phyloP scores from a whole-genome alignment of 2,888 invertebrate genomes.

The Apomyelois bistriatella region DNA sequence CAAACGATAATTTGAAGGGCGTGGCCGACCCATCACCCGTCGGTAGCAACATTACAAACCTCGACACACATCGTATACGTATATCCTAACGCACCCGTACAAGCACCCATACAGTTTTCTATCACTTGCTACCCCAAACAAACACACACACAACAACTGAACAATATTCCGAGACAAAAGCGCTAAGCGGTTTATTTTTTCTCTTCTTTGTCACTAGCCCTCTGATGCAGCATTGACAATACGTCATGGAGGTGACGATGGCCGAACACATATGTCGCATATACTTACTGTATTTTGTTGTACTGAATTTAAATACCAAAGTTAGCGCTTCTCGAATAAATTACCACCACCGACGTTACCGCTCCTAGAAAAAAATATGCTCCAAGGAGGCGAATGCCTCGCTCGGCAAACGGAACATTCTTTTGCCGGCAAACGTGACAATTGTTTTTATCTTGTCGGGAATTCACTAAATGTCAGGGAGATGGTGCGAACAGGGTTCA shows the following conservation, averaged over 20 bases:
- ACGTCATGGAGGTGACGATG: slow-evolving; percentile 41
- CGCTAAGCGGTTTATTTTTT: slow-evolving; percentile 73
- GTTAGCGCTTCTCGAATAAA: slow-evolving; percentile 32
- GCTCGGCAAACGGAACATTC: slow-evolving; percentile 40
- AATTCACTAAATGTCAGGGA: slow-evolving; percentile 62
- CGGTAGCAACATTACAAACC: slow-evolving; percentile 56
- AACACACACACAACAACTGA: slow-evolving; percentile 32
- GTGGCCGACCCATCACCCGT: slow-evolving; percentile 58
- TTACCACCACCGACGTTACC: slow-evolving; percentile 25
- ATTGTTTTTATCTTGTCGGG: slow-evolving; percentile 51
- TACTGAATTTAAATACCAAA: slow-evolving; percentile 36
- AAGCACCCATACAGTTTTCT: slow-evolving; percentile 23
- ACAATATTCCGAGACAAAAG: slow-evolving; percentile 54
- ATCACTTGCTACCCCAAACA: slow-evolving; percentile 49
- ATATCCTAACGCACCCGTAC: slow-evolving; percentile 35
- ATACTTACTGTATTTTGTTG: slow-evolving; percentile 28
- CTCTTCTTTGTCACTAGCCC: slow-evolving; percentile 57
- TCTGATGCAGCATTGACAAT: slow-evolving; percentile 32
- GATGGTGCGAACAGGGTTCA: slow-evolving; percentile 60
- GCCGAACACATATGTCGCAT: slow-evolving; percentile 30
- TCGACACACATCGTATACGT: slow-evolving; percentile 25
- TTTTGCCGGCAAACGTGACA: slow-evolving; percentile 41
- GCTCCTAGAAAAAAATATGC: slow-evolving; percentile 31
- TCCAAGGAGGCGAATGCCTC: slow-evolving; percentile 42
- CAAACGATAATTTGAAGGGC: slow-evolving; percentile 64